Conservation (phyloP, 2,797 vertebrate genomes). For the Gymnoscopelus braueri region DNA sequence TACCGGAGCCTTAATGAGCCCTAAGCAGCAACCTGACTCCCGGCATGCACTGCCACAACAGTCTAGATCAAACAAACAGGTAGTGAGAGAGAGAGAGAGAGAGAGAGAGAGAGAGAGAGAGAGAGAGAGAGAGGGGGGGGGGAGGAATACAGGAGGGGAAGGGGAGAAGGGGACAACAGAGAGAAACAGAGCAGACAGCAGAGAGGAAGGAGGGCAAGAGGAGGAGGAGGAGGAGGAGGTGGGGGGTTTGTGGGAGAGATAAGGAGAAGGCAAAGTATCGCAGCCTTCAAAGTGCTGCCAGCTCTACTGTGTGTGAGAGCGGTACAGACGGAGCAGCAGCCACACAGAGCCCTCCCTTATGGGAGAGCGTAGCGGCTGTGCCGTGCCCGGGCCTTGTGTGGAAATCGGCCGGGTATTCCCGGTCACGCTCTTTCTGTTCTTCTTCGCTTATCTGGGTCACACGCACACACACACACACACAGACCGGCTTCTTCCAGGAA, state of each 20-base stretch:
- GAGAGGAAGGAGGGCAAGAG: conserved; percentile 44
- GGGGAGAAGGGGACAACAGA: conserved; percentile 37
- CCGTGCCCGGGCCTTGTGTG: conserved; percentile 38
- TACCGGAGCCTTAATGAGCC: conserved; percentile 72
- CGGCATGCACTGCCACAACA: conserved; percentile 61
- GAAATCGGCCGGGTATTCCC: conserved; percentile 57
- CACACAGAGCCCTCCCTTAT: conserved; percentile 68
- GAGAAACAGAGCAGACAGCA: conserved; percentile 53
- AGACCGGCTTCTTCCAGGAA: conserved; percentile 75
- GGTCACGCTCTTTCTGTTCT: conserved; percentile 71
- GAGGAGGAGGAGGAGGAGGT: conserved; percentile 20
- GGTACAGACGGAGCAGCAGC: conserved; percentile 49
- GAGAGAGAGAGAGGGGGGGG: conserved; percentile 27
- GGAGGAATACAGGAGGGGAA: conserved; percentile 33
- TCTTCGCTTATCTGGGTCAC: conserved; percentile 73
- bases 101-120: conserved; percentile 45
- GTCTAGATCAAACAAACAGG: conserved; percentile 79
- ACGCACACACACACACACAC: conserved; percentile 40
- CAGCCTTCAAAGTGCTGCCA: conserved; percentile 76
- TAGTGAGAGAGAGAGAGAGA: conserved; percentile 42
- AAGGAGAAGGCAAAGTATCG: conserved; percentile 61
- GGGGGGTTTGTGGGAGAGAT: conserved; percentile 61
- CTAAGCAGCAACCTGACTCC: conserved; percentile 71
- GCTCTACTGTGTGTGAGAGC: background rate
- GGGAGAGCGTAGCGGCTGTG: conserved; percentile 39